Percentiles rank a stretch among this genome's conserved stretches.
Conservation (phyloP, 2,888 invertebrate genomes). For the Adineta ricciae region DNA sequence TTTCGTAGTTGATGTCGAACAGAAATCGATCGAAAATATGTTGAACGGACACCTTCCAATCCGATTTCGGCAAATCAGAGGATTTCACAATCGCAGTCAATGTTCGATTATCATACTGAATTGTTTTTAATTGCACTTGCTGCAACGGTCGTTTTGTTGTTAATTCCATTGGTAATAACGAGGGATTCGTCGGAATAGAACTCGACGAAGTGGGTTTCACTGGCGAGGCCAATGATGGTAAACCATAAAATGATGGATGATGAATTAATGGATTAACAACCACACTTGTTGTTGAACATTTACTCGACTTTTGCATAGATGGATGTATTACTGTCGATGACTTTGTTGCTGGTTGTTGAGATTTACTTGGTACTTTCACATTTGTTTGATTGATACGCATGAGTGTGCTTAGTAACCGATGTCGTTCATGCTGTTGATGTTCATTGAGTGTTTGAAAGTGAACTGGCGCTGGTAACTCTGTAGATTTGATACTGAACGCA, state of each 20-base stretch:
- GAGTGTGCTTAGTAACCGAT: not conserved
- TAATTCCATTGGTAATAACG: too few species aligned
- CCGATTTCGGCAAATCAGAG: not conserved
- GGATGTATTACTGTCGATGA: not conserved
- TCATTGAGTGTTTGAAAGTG: not conserved
- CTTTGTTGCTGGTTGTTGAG: not conserved
- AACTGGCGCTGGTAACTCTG: not conserved
- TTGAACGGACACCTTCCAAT: not conserved
- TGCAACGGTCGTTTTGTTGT: too few species aligned
- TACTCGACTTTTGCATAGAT: not conserved
- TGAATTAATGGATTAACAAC: constrained; percentile 17
- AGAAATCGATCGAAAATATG: not conserved
- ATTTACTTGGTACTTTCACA: not conserved
- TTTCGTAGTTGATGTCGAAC: not conserved
- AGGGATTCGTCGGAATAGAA: too few species aligned
- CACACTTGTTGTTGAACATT: not conserved
- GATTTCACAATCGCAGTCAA: not conserved
- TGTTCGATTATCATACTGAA: not conserved
- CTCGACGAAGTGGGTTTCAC: not conserved
- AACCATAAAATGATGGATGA: constrained; percentile 1
- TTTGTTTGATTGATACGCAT: too few species aligned
- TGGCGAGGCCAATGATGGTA: not conserved
- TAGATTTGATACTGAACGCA: not conserved
- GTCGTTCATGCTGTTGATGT: constrained; percentile 12
- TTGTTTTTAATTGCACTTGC: not conserved